Evolutionary conservation across 2,888 invertebrate species (phyloP).

Genomic region (Maniola hyperantus): DNA sequence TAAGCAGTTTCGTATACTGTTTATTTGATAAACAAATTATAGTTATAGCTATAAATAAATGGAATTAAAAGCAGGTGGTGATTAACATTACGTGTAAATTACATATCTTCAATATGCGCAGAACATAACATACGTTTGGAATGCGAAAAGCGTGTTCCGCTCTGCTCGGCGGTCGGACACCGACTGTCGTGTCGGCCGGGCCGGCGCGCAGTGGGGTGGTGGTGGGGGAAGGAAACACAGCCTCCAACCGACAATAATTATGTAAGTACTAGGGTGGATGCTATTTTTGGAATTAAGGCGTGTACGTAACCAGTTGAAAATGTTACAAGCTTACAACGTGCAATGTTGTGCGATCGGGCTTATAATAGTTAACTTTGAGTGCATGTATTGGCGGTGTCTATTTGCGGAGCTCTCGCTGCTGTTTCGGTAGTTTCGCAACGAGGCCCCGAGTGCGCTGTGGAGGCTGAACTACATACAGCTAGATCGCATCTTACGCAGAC

Average conservation of each 20-base stretch:
- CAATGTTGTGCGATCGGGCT: constrained; percentile 27
- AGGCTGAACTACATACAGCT: constrained; percentile 18
- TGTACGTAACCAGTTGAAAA: constrained; percentile 58
- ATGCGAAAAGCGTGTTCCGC: constrained; percentile 38
- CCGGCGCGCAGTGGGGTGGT: constrained; percentile 43
- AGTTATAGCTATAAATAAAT: constrained; percentile 2
- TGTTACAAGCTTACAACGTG: constrained; percentile 44
- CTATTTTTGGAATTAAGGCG: constrained; percentile 72
- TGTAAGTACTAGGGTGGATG: constrained; percentile 69
- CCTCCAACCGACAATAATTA: constrained; percentile 76
- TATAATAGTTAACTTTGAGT: constrained; percentile 16
- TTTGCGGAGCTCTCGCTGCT: constrained; percentile 59
- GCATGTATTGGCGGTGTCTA: constrained; percentile 57
- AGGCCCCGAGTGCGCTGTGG: constrained; percentile 46
- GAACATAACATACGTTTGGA: constrained; percentile 28
- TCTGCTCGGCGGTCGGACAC: constrained; percentile 47
- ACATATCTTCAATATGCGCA: constrained; percentile 27
- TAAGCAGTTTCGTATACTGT: not conserved
- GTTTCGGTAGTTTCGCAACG: constrained; percentile 58
- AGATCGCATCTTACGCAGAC: constrained; percentile 29
- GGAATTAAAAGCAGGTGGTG: not conserved
- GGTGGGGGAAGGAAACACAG: constrained; percentile 63
- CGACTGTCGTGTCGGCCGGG: constrained; percentile 53
- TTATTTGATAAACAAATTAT: not conserved
- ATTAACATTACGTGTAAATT: constrained; percentile 5